These are phyloP conservation scores for Papilio gigon DNA, from an alignment of 2,888 invertebrate species.

Conservation along the genomic window DNA sequence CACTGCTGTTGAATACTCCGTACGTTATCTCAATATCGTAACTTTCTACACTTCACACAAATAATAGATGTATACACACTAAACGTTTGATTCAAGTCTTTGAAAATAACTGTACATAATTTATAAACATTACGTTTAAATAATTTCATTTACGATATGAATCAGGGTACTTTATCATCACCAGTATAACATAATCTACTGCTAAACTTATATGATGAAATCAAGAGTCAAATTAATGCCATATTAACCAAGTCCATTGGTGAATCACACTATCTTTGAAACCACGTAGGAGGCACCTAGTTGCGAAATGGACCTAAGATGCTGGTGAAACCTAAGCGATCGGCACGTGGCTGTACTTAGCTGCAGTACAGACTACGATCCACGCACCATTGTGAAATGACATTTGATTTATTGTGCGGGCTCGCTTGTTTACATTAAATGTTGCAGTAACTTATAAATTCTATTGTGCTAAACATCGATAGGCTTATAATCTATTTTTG, in stretches of 20 bases:
- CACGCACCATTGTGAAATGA: conserved; percentile 10
- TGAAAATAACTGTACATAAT: not conserved
- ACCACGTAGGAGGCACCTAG: conserved; percentile 55
- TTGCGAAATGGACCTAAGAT: conserved; percentile 47
- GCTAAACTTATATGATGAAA: not conserved
- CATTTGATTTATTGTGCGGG: not conserved
- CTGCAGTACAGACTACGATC: conserved; percentile 36
- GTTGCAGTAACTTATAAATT: not conserved
- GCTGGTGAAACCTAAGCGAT: conserved; percentile 46
- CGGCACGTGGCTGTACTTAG: conserved; percentile 36
- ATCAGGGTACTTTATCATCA: too few species aligned
- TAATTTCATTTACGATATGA: too few species aligned
- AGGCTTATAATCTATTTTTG: not conserved
- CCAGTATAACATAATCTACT: too few species aligned
- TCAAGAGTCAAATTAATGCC: not conserved
- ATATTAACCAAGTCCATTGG: not conserved
- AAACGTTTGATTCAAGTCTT: not conserved
- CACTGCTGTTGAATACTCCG: conserved; percentile 1
- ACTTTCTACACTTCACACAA: not conserved
- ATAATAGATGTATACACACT: not conserved
- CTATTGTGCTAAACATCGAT: not conserved
- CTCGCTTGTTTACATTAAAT: not conserved
- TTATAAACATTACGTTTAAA: not conserved
- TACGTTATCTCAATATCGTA: conserved; percentile 5
- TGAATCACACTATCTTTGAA: conserved; percentile 42